These are phyloP conservation scores for Pantelozetes paolii DNA, from an alignment of 2,888 invertebrate species.

Conservation along the genomic window DNA sequence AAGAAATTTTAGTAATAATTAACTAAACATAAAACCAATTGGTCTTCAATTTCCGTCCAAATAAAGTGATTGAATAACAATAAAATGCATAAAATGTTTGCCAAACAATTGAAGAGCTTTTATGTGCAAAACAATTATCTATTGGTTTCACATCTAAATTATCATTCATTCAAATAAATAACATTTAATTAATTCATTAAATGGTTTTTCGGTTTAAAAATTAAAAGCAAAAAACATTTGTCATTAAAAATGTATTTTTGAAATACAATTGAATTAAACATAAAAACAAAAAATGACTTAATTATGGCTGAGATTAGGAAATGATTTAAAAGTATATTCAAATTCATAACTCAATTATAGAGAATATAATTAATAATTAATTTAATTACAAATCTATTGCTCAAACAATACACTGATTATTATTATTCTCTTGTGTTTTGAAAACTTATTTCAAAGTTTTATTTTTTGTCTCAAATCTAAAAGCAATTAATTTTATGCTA, in stretches of 20 bases:
- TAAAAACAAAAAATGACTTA: neutral
- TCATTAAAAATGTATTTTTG: neutral
- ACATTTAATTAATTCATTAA: too few relatives aligned
- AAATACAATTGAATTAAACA: neutral
- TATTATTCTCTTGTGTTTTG: neutral
- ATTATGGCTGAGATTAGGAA: neutral
- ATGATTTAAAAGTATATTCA: neutral
- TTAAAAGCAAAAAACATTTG: neutral
- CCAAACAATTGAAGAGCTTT: too few relatives aligned
- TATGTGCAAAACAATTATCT: too few relatives aligned
- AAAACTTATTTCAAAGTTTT: neutral
- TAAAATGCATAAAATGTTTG: too few relatives aligned
- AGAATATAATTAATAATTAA: neutral
- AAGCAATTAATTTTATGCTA: slow-evolving; percentile 15
- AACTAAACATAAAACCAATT: too few relatives aligned
- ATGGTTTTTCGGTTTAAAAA: too few relatives aligned
- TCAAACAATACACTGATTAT: neutral
- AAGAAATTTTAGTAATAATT: neutral
- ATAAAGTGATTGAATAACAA: too few relatives aligned
- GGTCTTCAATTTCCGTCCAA: too few relatives aligned
- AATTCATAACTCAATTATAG: neutral
- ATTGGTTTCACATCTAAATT: too few relatives aligned
- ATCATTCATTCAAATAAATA: too few relatives aligned
- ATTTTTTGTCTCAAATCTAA: neutral
- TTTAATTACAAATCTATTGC: neutral